Evolutionary conservation across 2,797 vertebrate species (phyloP).

Genomic region (Hirundo rustica): DNA sequence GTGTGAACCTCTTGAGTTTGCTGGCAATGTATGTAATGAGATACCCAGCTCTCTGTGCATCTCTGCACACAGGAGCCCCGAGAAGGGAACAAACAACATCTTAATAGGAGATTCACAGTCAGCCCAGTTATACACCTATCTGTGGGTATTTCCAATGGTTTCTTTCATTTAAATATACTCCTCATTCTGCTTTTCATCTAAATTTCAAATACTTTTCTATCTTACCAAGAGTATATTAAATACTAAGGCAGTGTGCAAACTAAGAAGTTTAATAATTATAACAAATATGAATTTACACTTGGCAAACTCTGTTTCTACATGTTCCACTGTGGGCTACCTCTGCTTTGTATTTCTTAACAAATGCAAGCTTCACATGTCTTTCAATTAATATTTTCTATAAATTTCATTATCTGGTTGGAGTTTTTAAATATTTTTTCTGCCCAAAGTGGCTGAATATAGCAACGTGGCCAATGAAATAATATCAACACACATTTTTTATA

Average conservation of each 20-base stretch:
- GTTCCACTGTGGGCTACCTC: background rate
- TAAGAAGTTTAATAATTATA: background rate
- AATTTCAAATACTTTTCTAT: background rate
- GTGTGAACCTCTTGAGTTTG: background rate
- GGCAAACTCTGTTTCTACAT: background rate
- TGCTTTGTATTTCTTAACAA: background rate
- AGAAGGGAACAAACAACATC: background rate
- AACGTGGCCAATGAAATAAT: background rate
- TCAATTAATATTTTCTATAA: background rate
- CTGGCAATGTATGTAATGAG: background rate
- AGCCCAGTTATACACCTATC: background rate
- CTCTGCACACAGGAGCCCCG: background rate
- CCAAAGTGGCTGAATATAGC: background rate
- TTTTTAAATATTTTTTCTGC: background rate
- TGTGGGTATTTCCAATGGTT: background rate
- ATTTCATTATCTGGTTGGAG: rapidly evolving
- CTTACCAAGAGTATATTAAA: background rate
- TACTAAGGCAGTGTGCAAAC: background rate
- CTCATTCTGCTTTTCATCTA: background rate
- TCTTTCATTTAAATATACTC: background rate
- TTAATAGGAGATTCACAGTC: background rate
- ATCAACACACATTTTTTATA: background rate
- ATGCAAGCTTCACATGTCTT: background rate
- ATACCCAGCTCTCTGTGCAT: background rate
- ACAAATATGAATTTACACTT: background rate